Evolutionary conservation across 2,113 vertebrate genomes (phyloP).

Genomic region (Paradisaea rubra): DNA sequence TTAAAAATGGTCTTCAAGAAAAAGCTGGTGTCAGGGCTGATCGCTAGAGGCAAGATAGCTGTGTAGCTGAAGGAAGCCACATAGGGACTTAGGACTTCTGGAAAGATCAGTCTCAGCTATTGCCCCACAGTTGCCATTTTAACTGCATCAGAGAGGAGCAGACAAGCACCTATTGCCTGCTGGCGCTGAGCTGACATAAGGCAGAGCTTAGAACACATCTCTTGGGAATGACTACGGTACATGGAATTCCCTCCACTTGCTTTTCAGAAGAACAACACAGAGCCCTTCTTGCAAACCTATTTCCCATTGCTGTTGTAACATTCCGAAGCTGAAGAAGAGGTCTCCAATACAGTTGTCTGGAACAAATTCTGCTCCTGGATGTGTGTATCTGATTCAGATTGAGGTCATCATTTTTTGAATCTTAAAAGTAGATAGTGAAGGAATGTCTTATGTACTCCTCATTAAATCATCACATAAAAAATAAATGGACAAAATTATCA

Average conservation of each 20-base stretch:
- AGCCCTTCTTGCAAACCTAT: neutral
- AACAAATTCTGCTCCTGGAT: neutral
- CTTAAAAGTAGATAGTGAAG: neutral
- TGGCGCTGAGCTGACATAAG: neutral
- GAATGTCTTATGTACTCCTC: neutral
- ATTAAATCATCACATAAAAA: conserved; percentile 2
- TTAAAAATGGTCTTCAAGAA: neutral
- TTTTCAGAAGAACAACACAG: neutral
- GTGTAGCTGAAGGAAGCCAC: neutral
- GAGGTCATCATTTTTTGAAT: neutral
- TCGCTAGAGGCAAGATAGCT: neutral
- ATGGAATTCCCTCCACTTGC: neutral
- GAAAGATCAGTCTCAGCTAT: neutral
- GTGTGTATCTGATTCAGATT: neutral
- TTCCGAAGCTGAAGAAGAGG: neutral
- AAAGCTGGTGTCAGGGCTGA: neutral
- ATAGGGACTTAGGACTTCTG: neutral
- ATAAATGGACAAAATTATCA: neutral
- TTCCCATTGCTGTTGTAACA: neutral
- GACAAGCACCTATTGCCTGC: neutral
- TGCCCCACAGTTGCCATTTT: neutral
- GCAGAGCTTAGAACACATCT: neutral
- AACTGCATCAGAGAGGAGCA: neutral
- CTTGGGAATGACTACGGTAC: neutral
- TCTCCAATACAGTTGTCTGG: neutral